Percentiles rank a stretch among this genome's conserved stretches.
Conservation (phyloP, 2,888 invertebrate species). For the Plusia festucae region DNA sequence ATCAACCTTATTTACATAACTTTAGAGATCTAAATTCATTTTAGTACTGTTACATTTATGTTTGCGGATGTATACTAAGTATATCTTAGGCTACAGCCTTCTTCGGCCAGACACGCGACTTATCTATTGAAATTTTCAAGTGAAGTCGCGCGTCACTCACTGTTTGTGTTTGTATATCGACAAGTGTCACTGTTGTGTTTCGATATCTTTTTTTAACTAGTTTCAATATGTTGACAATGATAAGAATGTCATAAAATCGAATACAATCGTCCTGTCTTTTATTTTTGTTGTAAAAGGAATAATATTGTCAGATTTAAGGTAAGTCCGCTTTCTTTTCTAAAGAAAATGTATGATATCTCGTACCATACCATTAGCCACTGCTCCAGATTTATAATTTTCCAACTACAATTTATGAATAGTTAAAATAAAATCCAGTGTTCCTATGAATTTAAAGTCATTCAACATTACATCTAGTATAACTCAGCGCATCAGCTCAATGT, state of each 20-base stretch:
- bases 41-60: constrained; percentile 14
- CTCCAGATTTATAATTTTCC: no score
- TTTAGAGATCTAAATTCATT: constrained; percentile 33
- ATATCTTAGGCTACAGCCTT: constrained; percentile 64
- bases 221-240: constrained; percentile 62
- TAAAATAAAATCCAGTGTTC: not conserved
- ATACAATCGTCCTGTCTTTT: constrained; percentile 22
- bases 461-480: constrained; percentile 14
- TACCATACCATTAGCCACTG: not conserved
- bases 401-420: no score
- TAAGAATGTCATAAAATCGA: constrained; percentile 50
- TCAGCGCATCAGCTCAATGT: constrained; percentile 23
- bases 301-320: not conserved
- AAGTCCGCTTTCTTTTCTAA: not conserved
- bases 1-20: constrained; percentile 45
- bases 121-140: constrained; percentile 84
- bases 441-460: not conserved
- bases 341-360: not conserved
- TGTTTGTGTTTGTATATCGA: constrained; percentile 79
- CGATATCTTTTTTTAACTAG: constrained; percentile 69
- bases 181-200: constrained; percentile 77
- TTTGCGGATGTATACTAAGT: constrained; percentile 55
- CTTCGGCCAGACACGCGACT: constrained; percentile 80
- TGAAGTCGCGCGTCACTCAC: constrained; percentile 82
- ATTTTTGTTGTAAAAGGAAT: constrained; percentile 13